Evolutionary conservation across 92 coral and sea anemone species (phyloP).

Genomic region (Pocillopora meandrina): DNA sequence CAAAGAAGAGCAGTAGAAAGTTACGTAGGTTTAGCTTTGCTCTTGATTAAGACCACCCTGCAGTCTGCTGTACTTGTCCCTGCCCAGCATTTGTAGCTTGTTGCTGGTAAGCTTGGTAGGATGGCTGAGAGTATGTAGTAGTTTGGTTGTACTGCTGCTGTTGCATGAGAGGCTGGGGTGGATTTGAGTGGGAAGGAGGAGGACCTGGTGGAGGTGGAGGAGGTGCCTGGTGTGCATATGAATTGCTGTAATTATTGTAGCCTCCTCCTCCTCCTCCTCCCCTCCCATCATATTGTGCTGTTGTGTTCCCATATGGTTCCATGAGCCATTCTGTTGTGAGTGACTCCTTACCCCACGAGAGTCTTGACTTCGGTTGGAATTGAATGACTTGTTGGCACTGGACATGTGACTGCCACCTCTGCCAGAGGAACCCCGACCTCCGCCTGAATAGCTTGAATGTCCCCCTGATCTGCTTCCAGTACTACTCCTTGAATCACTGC

Average conservation of each 20-base stretch:
- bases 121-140: slow-evolving; percentile 42
- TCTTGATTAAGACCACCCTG: slow-evolving; percentile 36
- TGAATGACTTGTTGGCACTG: slow-evolving; percentile 36
- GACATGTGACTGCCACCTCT: slow-evolving; percentile 63
- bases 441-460: slow-evolving; percentile 28
- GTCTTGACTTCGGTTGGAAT: slow-evolving; percentile 38
- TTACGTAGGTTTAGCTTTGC: background rate
- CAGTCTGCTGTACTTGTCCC: slow-evolving; percentile 45
- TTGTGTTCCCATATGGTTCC: slow-evolving; percentile 39
- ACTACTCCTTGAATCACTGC: slow-evolving; percentile 52
- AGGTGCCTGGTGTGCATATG: slow-evolving; percentile 45
- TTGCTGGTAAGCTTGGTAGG: slow-evolving; percentile 37
- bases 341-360: slow-evolving; percentile 60
- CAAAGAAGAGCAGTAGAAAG: background rate
- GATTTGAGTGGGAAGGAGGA: slow-evolving; percentile 74
- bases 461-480: slow-evolving; percentile 46
- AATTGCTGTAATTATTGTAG: slow-evolving; percentile 50
- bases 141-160: slow-evolving; percentile 50
- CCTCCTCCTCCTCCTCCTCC: slow-evolving; percentile 33
- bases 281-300: slow-evolving; percentile 44
- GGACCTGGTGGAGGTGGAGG: slow-evolving; percentile 83
- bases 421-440: slow-evolving; percentile 64
- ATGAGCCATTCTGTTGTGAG: slow-evolving; percentile 43
- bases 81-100: slow-evolving; percentile 42
- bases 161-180: slow-evolving; percentile 66